phyloP scores from a whole-genome alignment of 2,113 vertebrate species.

The Hippocampus zosterae region DNA sequence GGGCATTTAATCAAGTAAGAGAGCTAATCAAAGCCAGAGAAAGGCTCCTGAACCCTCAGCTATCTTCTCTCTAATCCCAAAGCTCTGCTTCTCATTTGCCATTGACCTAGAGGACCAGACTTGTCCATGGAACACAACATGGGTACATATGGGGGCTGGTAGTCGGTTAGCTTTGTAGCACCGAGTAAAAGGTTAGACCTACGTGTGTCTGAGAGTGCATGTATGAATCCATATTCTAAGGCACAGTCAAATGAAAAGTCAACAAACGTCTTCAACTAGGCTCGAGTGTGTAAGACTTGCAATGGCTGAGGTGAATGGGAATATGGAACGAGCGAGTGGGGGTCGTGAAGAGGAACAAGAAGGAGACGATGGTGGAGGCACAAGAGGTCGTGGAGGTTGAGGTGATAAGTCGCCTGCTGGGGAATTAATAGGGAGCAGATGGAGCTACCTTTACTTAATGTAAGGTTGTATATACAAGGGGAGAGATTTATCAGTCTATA shows the following conservation, averaged over 20 bases:
- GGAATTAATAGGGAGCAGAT: slow-evolving; percentile 74
- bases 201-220: slow-evolving; percentile 14
- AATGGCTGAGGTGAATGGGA: slow-evolving; percentile 54
- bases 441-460: slow-evolving; percentile 71
- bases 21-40: slow-evolving; percentile 71
- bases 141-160: slow-evolving; percentile 35
- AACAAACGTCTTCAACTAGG: slow-evolving; percentile 57
- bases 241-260: slow-evolving; percentile 54
- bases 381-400: slow-evolving; percentile 58
- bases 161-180: slow-evolving; percentile 27
- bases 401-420: slow-evolving; percentile 72
- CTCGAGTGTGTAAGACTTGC: slow-evolving; percentile 48
- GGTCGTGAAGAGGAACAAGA: slow-evolving; percentile 27
- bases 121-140: slow-evolving; percentile 54
- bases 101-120: slow-evolving; percentile 60
- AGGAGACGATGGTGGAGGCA: slow-evolving; percentile 57
- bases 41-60: slow-evolving; percentile 58
- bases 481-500: slow-evolving; percentile 67
- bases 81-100: slow-evolving; percentile 69
- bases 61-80: slow-evolving; percentile 64
- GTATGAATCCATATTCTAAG: slow-evolving; percentile 56
- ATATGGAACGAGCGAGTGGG: slow-evolving; percentile 55
- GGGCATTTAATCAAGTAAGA: slow-evolving; percentile 69
- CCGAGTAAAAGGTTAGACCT: slow-evolving; percentile 46
- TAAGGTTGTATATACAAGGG: slow-evolving; percentile 50